These are phyloP conservation scores for Alligator mississippiensis DNA, from an alignment of 2,113 vertebrate species.

Conservation along the genomic window DNA sequence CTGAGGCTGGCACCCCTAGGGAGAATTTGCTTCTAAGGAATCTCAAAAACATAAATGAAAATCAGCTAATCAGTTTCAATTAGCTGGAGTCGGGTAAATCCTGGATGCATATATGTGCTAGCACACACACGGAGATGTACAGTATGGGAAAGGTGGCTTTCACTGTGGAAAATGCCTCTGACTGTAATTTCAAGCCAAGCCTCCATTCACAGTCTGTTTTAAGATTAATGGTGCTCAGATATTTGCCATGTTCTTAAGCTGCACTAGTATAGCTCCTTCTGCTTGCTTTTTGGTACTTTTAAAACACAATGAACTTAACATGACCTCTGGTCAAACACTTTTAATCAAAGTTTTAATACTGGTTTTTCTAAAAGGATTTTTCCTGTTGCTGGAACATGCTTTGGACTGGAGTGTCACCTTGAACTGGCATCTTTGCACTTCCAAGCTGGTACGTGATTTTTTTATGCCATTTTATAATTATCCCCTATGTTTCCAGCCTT, in stretches of 20 bases:
- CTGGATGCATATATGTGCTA: fast-evolving
- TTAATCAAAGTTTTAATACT: not conserved
- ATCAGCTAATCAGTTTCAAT: not conserved
- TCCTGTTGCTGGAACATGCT: not conserved
- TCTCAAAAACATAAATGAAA: not conserved
- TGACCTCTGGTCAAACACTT: slow-evolving; percentile 2
- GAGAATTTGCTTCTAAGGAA: fast-evolving
- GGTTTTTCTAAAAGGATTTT: not conserved
- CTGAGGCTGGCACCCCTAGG: fast-evolving
- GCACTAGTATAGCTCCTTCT: not conserved
- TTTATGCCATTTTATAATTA: not conserved
- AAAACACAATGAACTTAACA: not conserved
- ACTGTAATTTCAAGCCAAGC: not conserved
- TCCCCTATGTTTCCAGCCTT: not conserved
- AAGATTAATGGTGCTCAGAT: slow-evolving; percentile 8
- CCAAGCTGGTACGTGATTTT: not conserved
- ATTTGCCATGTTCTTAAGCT: not conserved
- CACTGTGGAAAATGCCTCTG: not conserved
- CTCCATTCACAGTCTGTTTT: not conserved
- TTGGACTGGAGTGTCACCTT: not conserved
- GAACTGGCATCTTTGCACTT: not conserved
- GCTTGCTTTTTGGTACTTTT: not conserved
- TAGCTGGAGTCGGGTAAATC: fast-evolving
- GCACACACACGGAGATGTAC: fast-evolving
- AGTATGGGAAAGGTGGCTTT: not conserved